Conservation (phyloP, 2,888 invertebrate genomes). For the Mongoloraphidia duomilia region DNA sequence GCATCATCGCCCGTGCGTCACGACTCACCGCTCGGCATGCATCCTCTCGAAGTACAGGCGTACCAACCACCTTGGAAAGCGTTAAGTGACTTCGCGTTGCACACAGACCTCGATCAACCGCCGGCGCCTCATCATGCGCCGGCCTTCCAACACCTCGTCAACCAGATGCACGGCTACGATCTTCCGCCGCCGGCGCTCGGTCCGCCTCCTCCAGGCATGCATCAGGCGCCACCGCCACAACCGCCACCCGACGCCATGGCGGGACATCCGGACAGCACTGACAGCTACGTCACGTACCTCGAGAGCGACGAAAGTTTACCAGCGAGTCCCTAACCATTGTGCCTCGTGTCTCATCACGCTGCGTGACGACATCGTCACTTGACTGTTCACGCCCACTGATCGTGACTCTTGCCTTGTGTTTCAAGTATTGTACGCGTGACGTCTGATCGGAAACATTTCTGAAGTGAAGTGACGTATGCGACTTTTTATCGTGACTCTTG, state of each 20-base stretch:
- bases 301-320: slow-evolving; percentile 76
- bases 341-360: not conserved
- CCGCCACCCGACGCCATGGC: slow-evolving; percentile 43
- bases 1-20: slow-evolving; percentile 88
- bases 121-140: slow-evolving; percentile 76
- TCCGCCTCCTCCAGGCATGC: slow-evolving; percentile 34
- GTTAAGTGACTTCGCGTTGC: slow-evolving; percentile 86
- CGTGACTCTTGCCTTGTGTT: too few species aligned
- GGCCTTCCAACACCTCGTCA: slow-evolving; percentile 92
- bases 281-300: slow-evolving; percentile 85
- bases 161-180: slow-evolving; percentile 88
- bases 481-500: too few species aligned
- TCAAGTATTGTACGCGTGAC: too few species aligned
- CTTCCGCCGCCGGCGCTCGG: slow-evolving; percentile 36
- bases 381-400: too few species aligned
- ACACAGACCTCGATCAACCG: slow-evolving; percentile 79
- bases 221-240: slow-evolving; percentile 24
- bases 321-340: slow-evolving; percentile 48
- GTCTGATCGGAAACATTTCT: too few species aligned
- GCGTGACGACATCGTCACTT: not conserved
- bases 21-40: slow-evolving; percentile 74
- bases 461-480: too few species aligned
- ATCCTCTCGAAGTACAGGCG: slow-evolving; percentile 77
- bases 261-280: slow-evolving; percentile 66
- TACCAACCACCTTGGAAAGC: slow-evolving; percentile 98